Evolutionary conservation across 2,888 invertebrate species (phyloP).

Genomic region (Tachina fera): DNA sequence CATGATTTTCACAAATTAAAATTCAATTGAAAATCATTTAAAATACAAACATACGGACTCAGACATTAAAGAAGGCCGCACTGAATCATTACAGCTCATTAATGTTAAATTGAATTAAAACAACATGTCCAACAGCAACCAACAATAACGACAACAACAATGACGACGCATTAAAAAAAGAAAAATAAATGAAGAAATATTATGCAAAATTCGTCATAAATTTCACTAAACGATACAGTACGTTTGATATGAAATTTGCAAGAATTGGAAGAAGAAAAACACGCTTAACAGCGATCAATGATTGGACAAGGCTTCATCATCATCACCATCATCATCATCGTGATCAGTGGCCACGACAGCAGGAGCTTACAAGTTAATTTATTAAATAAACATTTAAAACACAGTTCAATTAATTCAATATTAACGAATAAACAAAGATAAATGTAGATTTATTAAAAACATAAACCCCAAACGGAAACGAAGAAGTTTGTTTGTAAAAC

Average conservation of each 20-base stretch:
- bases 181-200: constrained; percentile 20
- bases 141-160: constrained; percentile 45
- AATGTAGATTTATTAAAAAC: constrained; percentile 3
- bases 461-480: constrained; percentile 29
- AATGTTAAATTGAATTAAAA: constrained; percentile 67
- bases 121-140: constrained; percentile 66
- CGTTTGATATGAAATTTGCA: constrained; percentile 63
- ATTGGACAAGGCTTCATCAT: constrained; percentile 62
- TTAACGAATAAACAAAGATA: not conserved
- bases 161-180: constrained; percentile 22
- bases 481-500: not conserved
- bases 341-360: constrained; percentile 54
- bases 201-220: constrained; percentile 69
- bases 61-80: constrained; percentile 72
- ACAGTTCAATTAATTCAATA: constrained; percentile 50
- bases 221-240: constrained; percentile 59
- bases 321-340: not conserved
- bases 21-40: constrained; percentile 69
- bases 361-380: constrained; percentile 59
- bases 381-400: constrained; percentile 48
- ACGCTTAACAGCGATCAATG: constrained; percentile 62
- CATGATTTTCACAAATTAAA: constrained; percentile 63
- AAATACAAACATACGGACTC: constrained; percentile 47
- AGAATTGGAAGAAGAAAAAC: constrained; percentile 63
- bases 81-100: constrained; percentile 71